A percentile compares a stretch with the other conserved stretches of the same genome.
Evolutionary conservation across 2,113 vertebrate genomes (phyloP).

Genomic region (Gadus macrocephalus): DNA sequence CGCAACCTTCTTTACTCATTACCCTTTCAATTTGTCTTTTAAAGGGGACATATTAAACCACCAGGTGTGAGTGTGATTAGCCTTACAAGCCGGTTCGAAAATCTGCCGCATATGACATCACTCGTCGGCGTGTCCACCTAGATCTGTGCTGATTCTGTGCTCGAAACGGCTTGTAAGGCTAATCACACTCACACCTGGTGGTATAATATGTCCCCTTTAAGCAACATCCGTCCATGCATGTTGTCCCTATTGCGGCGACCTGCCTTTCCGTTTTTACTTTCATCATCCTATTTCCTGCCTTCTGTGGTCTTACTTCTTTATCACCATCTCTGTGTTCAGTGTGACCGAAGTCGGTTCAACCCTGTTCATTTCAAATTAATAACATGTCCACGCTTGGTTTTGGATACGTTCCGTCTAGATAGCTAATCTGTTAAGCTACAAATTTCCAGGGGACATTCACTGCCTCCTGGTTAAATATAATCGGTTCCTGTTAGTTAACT

Average conservation of each 20-base stretch:
- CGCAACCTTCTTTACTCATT: conserved; percentile 9
- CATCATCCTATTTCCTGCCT: conserved; percentile 13
- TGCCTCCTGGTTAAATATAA: too few species aligned
- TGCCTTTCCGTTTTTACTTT: conserved; percentile 22
- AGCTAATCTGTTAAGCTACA: too few species aligned
- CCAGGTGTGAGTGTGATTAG: too few species aligned
- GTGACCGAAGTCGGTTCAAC: background rate
- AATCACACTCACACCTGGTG: too few species aligned
- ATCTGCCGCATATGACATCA: too few species aligned
- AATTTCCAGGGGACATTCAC: too few species aligned
- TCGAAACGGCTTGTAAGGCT: too few species aligned
- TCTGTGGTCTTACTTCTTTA: conserved; percentile 17
- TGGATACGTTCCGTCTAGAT: conserved; percentile 15
- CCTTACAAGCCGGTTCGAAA: too few species aligned
- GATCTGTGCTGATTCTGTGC: too few species aligned
- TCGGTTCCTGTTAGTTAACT: too few species aligned
- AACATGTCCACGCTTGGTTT: conserved; percentile 41
- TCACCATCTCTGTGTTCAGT: conserved; percentile 12
- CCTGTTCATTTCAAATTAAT: conserved; percentile 2
- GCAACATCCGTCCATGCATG: conserved; percentile 8
- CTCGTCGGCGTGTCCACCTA: too few species aligned
- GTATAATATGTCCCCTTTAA: background rate
- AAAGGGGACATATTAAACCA: background rate
- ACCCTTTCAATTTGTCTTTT: conserved; percentile 26
- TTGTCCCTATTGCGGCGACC: conserved; percentile 16